Evolutionary conservation across 2,113 vertebrate species (phyloP).

Genomic region (Podocnemis expansa): DNA sequence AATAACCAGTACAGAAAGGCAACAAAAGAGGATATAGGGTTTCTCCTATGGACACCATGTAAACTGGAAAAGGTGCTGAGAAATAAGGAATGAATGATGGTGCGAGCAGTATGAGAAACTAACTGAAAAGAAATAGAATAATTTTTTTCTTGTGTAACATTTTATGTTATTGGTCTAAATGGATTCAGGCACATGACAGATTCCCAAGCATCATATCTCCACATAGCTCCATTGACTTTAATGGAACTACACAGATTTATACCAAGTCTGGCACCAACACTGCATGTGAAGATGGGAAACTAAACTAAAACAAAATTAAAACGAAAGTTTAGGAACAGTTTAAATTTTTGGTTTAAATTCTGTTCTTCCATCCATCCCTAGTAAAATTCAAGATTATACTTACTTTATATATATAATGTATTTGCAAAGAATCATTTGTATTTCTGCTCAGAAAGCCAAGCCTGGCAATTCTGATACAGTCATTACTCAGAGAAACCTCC

Average conservation of each 20-base stretch:
- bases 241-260: background rate
- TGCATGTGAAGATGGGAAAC: background rate
- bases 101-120: background rate
- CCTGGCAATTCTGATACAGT: background rate
- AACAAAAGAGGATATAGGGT: background rate
- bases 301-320: background rate
- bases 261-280: background rate
- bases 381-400: background rate
- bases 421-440: too few species aligned
- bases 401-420: background rate
- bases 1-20: background rate
- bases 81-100: background rate
- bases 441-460: background rate
- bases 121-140: background rate
- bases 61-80: background rate
- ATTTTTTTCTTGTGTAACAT: background rate
- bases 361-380: background rate
- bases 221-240: background rate
- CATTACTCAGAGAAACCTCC: background rate
- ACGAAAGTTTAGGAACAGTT: background rate
- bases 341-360: background rate
- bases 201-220: background rate
- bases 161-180: background rate
- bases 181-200: background rate
- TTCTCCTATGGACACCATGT: background rate